Evolutionary conservation across 2,797 vertebrate genomes (phyloP).

Genomic region (Halcyon chelicuti): DNA sequence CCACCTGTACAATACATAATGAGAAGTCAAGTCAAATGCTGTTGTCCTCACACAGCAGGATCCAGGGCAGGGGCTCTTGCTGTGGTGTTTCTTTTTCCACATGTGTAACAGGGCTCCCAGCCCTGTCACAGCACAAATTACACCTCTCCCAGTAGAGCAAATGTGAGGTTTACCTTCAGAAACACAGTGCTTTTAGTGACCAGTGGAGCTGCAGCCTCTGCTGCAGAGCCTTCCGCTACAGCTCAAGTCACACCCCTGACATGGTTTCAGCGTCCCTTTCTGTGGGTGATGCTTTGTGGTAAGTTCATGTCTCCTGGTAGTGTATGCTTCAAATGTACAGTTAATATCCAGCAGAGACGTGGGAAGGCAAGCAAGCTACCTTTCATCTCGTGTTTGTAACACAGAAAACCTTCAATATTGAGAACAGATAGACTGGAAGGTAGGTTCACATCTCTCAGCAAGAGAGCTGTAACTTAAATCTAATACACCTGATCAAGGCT

Average conservation of each 20-base stretch:
- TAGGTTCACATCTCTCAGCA: conserved; percentile 81
- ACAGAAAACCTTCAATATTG: conserved; percentile 79
- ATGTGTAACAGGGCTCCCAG: neutral
- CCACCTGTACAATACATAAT: neutral
- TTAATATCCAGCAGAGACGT: conserved; percentile 69
- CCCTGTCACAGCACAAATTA: neutral
- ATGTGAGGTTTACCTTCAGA: neutral
- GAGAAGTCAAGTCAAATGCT: neutral
- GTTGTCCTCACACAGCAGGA: neutral
- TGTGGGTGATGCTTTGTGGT: neutral
- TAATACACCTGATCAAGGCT: conserved; percentile 79
- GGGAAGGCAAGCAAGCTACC: conserved; percentile 69
- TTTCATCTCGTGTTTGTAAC: conserved; percentile 77
- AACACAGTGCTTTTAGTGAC: accelerated
- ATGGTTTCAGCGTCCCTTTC: neutral
- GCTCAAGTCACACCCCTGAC: neutral
- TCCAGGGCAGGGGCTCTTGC: neutral
- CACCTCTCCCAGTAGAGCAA: neutral
- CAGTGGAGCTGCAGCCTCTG: accelerated
- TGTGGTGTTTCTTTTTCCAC: accelerated
- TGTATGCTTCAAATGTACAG: neutral
- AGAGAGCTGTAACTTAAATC: conserved; percentile 81
- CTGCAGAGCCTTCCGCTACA: accelerated
- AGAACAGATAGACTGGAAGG: conserved; percentile 80
- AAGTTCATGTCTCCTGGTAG: neutral